Evolutionary conservation across 2,888 invertebrate genomes (phyloP).

Genomic region (Salticus scenicus): DNA sequence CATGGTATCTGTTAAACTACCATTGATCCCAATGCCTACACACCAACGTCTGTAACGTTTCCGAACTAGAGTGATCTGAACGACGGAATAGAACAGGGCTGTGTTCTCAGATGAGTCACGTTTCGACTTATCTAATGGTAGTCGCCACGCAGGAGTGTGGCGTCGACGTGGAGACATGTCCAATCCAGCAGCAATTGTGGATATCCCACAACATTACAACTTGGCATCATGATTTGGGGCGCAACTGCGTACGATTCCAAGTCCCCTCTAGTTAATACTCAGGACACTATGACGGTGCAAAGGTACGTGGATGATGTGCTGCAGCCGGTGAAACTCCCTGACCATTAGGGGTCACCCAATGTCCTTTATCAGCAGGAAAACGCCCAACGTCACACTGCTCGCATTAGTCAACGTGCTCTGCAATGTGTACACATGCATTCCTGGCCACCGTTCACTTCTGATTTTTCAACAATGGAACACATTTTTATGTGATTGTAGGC

Average conservation of each 20-base stretch:
- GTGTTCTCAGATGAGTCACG: too few species aligned
- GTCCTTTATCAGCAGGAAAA: too few species aligned
- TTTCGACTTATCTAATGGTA: not conserved
- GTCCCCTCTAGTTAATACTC: not conserved
- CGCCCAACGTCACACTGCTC: too few species aligned
- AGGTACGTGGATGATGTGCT: not conserved
- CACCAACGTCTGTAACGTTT: not conserved
- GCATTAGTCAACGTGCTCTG: too few species aligned
- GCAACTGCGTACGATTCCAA: too few species aligned
- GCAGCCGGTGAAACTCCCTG: not conserved
- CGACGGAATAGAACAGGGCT: not conserved
- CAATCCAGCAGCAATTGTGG: not conserved
- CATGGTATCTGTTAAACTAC: not conserved
- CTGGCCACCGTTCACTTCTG: too few species aligned
- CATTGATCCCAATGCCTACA: not conserved
- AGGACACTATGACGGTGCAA: not conserved
- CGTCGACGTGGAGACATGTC: not conserved
- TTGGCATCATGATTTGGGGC: too few species aligned
- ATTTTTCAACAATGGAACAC: too few species aligned
- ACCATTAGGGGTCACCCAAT: not conserved
- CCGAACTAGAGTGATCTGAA: not conserved
- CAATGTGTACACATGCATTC: too few species aligned
- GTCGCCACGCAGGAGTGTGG: too few species aligned
- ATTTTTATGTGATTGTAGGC: not conserved
- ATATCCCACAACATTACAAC: too few species aligned